Conservation (phyloP, 2,113 vertebrate species). For the Zapus hudsonius region DNA sequence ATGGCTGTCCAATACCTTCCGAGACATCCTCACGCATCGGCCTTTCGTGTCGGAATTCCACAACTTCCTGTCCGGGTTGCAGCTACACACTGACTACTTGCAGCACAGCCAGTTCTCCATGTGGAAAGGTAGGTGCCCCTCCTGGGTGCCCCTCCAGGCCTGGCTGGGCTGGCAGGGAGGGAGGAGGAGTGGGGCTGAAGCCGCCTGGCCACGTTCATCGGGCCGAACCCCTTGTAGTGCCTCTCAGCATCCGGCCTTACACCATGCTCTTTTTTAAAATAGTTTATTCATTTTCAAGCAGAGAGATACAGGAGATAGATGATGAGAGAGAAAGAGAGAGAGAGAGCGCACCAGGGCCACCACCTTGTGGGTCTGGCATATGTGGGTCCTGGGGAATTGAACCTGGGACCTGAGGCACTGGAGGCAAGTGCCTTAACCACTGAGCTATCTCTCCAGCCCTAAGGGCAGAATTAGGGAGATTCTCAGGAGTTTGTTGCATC, state of each 20-base stretch:
- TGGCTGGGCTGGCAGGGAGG: neutral
- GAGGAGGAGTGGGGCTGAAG: neutral
- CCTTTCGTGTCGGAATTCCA: conserved; percentile 85
- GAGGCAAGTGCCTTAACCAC: too few species aligned
- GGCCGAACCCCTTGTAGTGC: neutral
- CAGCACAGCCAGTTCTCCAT: conserved; percentile 81
- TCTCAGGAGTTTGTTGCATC: neutral
- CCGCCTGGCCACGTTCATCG: neutral
- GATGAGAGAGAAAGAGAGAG: too few species aligned
- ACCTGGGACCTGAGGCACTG: too few species aligned
- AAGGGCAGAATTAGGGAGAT: neutral
- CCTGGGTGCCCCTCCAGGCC: neutral
- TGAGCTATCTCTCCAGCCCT: too few species aligned
- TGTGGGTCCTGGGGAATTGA: too few species aligned
- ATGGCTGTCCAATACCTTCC: conserved; percentile 82
- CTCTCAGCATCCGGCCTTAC: neutral
- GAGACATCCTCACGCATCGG: conserved; percentile 82
- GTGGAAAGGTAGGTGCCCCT: conserved; percentile 86
- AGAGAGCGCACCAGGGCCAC: too few species aligned
- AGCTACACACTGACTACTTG: conserved; percentile 84
- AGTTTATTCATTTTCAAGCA: too few species aligned
- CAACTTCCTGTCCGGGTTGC: conserved; percentile 87
- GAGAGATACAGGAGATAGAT: too few species aligned
- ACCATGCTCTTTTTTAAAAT: neutral
- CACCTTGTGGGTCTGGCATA: too few species aligned